phyloP scores from a whole-genome alignment of 2,113 vertebrate genomes.

The Xyrauchen texanus region DNA sequence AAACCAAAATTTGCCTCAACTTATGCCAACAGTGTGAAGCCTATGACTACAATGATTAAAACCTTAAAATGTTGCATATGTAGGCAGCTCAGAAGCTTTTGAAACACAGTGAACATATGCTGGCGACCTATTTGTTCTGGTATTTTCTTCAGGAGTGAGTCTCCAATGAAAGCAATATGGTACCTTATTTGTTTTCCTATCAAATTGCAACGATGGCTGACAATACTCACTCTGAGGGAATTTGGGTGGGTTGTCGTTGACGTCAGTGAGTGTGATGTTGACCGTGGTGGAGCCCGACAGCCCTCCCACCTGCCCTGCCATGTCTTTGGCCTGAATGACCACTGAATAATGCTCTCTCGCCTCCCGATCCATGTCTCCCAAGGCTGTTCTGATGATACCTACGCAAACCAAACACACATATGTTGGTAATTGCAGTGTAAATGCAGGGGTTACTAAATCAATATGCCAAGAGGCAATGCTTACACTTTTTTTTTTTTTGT shows the following conservation, averaged over 20 bases:
- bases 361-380: constrained; percentile 96
- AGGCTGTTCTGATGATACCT: constrained; percentile 97
- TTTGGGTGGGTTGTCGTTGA: constrained; percentile 96
- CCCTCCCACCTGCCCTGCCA: constrained; percentile 96
- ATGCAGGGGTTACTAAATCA: too few species aligned
- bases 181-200: neutral
- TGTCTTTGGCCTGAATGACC: constrained; percentile 99
- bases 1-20: too few species aligned
- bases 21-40: too few species aligned
- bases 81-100: neutral
- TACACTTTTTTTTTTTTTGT: too few species aligned
- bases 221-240: constrained; percentile 90
- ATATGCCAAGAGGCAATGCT: neutral
- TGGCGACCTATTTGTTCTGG: neutral
- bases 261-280: constrained; percentile 94
- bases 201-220: too few species aligned
- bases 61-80: too few species aligned
- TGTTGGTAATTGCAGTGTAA: too few species aligned
- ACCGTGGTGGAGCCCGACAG: constrained; percentile 94
- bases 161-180: neutral
- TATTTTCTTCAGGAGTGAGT: too few species aligned
- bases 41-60: too few species aligned
- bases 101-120: neutral
- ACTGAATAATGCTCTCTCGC: constrained; percentile 95
- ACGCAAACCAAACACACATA: constrained; percentile 43